Evolutionary conservation across 2,113 vertebrate species (phyloP), one percentile per base, ranked within the genome.

Genomic region (Anser brachyrhynchus): DNA sequence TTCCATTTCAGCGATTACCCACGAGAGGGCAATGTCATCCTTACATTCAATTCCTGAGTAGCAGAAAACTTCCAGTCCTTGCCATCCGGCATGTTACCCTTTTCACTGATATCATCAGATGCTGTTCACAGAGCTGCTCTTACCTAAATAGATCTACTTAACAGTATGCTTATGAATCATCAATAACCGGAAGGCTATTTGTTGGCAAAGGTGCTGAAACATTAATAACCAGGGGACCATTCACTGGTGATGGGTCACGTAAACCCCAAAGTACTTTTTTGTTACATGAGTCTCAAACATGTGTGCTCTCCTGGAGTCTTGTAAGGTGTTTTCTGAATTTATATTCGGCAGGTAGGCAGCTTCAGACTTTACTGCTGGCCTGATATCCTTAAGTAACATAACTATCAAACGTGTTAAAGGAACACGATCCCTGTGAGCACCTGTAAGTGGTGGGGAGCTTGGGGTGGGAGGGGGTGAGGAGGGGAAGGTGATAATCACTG

Each of bases 11-110:
- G 57, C n/a, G 3, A 11, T 65, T 91, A 82, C 57, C 97, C 97
- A 97, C 96, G 8, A 96, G 97, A 95, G 97, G 97, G 96, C 97
- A 92, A 79, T 96, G 78, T 89, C 39, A 95, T 81, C 90, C 95
- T 49, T 74, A 1, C n/a, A 51, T 90, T 95, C 37, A 51, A 2
- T 7, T 12, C 4, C 6, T 67, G 28, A 2, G 18, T 0, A 12
- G 8, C 23, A 3, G 51, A 55, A 44, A 71, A 6, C 20, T 17
- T 11, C 13, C 39, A 51, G 71, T 41, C 28, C 69, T n/a, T 12
- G 28, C 10, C 35, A 25, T 11, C 6, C n/a, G n/a, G 1, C 11
- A 0, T 39, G 4, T 12, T 39, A 12, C 15, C 11, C 31, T 64
- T 13, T 59, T 44, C n/a, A 9, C 61, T 39, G 59, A 22, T 23